Conservation (phyloP, 2,113 vertebrate species). For the Ornithorhynchus anatinus region DNA sequence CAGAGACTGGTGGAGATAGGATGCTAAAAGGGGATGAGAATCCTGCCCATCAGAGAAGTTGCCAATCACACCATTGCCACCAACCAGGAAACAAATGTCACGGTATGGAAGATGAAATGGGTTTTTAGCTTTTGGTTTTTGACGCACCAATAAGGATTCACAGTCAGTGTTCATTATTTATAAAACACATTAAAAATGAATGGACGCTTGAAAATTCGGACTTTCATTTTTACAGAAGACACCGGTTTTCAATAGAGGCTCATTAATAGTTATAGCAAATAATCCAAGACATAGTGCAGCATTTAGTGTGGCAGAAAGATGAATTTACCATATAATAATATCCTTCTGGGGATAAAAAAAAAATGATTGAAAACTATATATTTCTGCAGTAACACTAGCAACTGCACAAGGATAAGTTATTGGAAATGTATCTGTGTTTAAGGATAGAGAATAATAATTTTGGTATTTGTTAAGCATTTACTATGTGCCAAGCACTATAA, state of each 20-base stretch:
- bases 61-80: too few relatives aligned
- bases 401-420: background rate
- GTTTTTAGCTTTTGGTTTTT: background rate
- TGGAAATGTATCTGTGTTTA: background rate
- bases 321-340: background rate
- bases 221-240: background rate
- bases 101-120: background rate
- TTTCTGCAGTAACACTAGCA: background rate
- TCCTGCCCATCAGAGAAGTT: too few relatives aligned
- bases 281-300: background rate
- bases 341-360: background rate
- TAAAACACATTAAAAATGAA: background rate
- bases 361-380: background rate
- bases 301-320: background rate
- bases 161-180: background rate
- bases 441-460: too few relatives aligned
- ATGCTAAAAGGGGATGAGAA: too few relatives aligned
- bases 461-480: too few relatives aligned
- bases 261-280: background rate
- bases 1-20: too few relatives aligned
- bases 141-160: background rate
- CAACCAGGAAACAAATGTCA: background rate
- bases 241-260: background rate
- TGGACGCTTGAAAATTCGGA: background rate
- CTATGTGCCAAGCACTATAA: too few relatives aligned